These are phyloP conservation scores for Xiphophorus maculatus DNA, from an alignment of 2,113 vertebrate genomes.

Conservation along the genomic window DNA sequence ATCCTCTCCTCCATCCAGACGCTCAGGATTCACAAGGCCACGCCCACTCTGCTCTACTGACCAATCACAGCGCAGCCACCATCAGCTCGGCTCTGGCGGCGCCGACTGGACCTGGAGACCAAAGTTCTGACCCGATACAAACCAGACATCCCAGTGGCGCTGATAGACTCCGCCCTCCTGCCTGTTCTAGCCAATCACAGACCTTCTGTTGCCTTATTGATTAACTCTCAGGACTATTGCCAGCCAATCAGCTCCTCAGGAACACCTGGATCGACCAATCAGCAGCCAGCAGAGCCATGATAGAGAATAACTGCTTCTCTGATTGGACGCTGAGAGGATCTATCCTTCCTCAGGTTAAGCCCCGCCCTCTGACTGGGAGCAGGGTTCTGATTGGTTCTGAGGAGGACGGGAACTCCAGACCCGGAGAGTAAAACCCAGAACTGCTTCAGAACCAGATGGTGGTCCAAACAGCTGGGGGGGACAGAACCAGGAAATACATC, in stretches of 20 bases:
- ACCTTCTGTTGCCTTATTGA: neutral
- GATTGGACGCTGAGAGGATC: neutral
- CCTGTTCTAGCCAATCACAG: slow-evolving; percentile 2
- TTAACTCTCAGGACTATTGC: slow-evolving; percentile 14
- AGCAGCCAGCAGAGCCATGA: neutral
- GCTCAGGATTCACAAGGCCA: slow-evolving; percentile 89
- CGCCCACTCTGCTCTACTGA: slow-evolving; percentile 72
- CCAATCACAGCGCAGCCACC: slow-evolving; percentile 24
- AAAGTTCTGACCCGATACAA: slow-evolving; percentile 3
- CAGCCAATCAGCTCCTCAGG: slow-evolving; percentile 33
- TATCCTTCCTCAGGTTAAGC: neutral
- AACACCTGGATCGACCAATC: slow-evolving; percentile 15
- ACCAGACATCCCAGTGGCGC: neutral
- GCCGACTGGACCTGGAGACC: neutral
- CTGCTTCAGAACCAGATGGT: no score
- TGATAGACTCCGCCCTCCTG: slow-evolving; percentile 9
- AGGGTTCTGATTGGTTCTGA: slow-evolving; percentile 3
- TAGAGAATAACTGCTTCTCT: no score
- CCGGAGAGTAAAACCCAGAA: no score
- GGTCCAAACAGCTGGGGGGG: no score
- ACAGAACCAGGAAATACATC: no score
- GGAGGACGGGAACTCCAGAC: no score
- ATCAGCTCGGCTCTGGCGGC: neutral
- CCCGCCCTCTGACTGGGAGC: slow-evolving; percentile 4
- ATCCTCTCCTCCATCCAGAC: slow-evolving; percentile 94